These are phyloP conservation scores for Schrankia costaestrigalis DNA, from an alignment of 2,888 invertebrate species.

Conservation along the genomic window DNA sequence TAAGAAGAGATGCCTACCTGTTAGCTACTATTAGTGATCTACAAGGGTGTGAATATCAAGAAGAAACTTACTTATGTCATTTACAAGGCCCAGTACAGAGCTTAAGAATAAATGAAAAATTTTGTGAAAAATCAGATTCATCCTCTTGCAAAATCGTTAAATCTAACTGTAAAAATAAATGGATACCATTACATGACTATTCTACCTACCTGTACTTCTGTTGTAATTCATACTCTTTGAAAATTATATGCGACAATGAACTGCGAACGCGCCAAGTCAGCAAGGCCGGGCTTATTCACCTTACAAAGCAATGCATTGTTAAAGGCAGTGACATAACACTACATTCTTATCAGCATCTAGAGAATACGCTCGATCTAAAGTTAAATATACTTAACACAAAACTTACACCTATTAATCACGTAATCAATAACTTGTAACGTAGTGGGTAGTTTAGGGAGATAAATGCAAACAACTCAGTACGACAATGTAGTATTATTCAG, in stretches of 20 bases:
- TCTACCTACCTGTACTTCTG: neutral
- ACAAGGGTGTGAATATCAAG: no score
- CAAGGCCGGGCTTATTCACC: slow-evolving; percentile 1
- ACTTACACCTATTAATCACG: neutral
- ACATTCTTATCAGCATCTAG: neutral
- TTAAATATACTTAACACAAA: neutral
- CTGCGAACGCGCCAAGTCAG: neutral
- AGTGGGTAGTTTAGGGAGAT: no score
- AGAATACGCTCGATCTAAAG: neutral
- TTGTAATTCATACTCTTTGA: neutral
- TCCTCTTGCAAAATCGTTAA: neutral
- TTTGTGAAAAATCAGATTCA: neutral
- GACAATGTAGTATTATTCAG: no score
- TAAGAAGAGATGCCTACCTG: no score
- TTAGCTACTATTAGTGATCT: no score
- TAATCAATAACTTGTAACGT: no score
- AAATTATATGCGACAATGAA: neutral
- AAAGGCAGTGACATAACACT: neutral
- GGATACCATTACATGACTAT: neutral
- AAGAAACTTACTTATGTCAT: no score
- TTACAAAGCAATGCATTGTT: neutral
- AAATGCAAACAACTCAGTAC: no score
- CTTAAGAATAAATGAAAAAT: no score
- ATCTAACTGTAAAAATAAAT: neutral
- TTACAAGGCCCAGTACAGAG: no score